A percentile compares a stretch with the other conserved stretches of the same genome.
phyloP scores from a whole-genome alignment of 2,888 invertebrate species.

The Phalera bucephala region DNA sequence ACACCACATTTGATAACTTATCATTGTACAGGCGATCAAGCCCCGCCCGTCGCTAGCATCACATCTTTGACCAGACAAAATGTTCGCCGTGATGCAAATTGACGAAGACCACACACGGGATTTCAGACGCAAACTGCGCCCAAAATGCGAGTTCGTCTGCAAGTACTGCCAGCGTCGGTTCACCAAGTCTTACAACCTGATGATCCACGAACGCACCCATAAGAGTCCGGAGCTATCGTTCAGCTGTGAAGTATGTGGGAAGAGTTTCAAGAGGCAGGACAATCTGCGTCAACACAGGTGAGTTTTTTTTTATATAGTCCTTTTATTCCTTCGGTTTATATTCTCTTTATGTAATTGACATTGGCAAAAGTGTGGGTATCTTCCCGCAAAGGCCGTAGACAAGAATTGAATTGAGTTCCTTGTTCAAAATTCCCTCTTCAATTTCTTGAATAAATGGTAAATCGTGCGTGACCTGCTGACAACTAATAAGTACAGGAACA shows the following conservation, averaged over 20 bases:
- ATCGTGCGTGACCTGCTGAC: too few relatives aligned
- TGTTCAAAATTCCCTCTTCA: too few relatives aligned
- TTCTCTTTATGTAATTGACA: too few relatives aligned
- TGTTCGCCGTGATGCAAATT: constrained; percentile 96
- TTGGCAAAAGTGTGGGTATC: too few relatives aligned
- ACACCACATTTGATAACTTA: constrained; percentile 68
- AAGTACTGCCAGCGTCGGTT: constrained; percentile 98
- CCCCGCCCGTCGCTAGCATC: constrained; percentile 77
- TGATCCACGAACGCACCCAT: constrained; percentile 99
- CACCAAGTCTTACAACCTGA: constrained; percentile 98
- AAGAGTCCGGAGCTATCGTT: constrained; percentile 98
- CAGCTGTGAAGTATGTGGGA: constrained; percentile 98
- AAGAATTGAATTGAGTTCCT: too few relatives aligned
- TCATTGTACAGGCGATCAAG: constrained; percentile 74
- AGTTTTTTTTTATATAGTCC: constrained; percentile 36
- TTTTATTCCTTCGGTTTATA: too few relatives aligned
- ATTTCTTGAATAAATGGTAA: too few relatives aligned
- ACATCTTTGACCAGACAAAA: constrained; percentile 84
- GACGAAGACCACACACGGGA: constrained; percentile 94
- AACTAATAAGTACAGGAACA: too few relatives aligned
- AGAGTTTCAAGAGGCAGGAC: constrained; percentile 98
- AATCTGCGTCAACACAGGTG: constrained; percentile 97
- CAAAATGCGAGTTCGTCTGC: constrained; percentile 99
- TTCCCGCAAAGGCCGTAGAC: too few relatives aligned
- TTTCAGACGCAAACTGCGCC: constrained; percentile 94